phyloP scores from a whole-genome alignment of 2,113 vertebrate genomes.

The Rhineura floridana region DNA sequence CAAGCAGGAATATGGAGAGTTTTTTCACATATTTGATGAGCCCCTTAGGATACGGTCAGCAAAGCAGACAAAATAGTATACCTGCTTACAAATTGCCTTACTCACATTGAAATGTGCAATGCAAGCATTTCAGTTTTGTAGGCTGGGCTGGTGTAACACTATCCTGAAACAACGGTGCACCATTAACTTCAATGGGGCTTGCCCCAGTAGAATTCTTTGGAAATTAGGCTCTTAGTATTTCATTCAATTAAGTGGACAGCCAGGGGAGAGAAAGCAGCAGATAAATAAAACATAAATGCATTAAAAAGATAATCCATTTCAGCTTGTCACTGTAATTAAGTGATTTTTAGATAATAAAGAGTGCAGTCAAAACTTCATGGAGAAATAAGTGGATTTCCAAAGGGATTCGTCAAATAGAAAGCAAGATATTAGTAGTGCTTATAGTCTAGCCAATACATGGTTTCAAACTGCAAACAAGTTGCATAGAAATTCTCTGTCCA shows the following conservation, averaged over 20 bases:
- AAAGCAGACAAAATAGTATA: background rate
- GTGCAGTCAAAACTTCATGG: background rate
- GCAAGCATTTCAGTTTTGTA: background rate
- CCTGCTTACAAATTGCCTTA: background rate
- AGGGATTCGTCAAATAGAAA: background rate
- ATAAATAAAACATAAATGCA: slow-evolving; percentile 8
- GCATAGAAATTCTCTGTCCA: no score
- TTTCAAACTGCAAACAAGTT: background rate
- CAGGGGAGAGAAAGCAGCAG: background rate
- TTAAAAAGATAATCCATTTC: background rate
- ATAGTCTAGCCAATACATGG: background rate
- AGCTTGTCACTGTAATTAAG: slow-evolving; percentile 2
- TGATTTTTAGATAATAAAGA: background rate
- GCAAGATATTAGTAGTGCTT: background rate
- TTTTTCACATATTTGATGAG: background rate
- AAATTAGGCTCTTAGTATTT: background rate
- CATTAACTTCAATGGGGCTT: background rate
- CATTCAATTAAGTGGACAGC: background rate
- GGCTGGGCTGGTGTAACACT: background rate
- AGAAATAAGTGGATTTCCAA: background rate
- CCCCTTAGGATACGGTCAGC: background rate
- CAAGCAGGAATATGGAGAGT: background rate
- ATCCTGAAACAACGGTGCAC: background rate
- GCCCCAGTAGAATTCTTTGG: background rate
- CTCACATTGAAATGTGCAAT: background rate